These are phyloP conservation scores for Megalops atlanticus DNA, from an alignment of 2,113 vertebrate genomes.

Conservation along the genomic window DNA sequence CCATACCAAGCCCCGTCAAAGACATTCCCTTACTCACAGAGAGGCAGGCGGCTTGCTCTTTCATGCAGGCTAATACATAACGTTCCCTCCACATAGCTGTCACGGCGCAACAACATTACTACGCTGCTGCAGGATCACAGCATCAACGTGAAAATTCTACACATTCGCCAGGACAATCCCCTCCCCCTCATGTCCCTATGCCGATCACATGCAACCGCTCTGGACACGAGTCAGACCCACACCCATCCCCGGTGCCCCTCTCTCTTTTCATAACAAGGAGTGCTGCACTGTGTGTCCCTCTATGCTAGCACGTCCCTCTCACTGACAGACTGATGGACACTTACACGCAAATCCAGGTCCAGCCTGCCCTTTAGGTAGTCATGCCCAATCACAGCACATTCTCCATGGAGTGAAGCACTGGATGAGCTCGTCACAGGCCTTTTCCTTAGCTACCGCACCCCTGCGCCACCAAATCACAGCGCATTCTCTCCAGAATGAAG, in stretches of 20 bases:
- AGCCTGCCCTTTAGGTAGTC: neutral
- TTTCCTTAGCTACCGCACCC: too few relatives aligned
- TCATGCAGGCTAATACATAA: neutral
- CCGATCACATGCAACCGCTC: neutral
- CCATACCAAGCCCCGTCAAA: neutral
- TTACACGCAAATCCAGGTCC: neutral
- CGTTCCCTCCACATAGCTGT: neutral
- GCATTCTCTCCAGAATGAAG: neutral
- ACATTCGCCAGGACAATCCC: neutral
- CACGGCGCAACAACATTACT: neutral
- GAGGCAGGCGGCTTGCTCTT: neutral
- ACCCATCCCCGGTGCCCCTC: neutral
- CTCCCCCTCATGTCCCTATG: too few relatives aligned
- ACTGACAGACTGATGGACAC: neutral
- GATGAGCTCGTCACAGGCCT: neutral
- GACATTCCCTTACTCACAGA: neutral
- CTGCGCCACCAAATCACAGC: too few relatives aligned
- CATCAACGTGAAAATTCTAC: neutral
- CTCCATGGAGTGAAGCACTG: neutral
- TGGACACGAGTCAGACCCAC: too few relatives aligned
- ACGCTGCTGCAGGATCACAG: neutral
- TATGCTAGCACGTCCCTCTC: neutral
- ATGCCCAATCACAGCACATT: neutral
- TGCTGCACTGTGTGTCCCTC: neutral
- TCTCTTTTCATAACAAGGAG: neutral